phyloP scores from a whole-genome alignment of 2,888 invertebrate species.

The Athalia rosae region DNA sequence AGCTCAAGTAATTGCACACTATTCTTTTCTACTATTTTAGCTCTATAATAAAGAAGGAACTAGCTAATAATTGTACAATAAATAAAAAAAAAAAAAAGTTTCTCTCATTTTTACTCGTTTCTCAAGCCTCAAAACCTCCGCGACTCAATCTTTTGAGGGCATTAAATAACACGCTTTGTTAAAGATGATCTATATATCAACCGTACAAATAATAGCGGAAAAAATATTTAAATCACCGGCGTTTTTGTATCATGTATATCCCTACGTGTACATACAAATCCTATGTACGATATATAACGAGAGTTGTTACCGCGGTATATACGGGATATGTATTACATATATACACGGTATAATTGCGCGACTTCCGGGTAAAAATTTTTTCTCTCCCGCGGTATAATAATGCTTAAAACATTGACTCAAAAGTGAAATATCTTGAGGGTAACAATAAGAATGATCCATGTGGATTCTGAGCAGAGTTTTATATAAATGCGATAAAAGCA shows the following conservation, averaged over 20 bases:
- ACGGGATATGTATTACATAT: too few relatives aligned
- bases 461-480: background rate
- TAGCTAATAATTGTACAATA: constrained; percentile 25
- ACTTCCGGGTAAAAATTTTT: too few relatives aligned
- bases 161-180: too few relatives aligned
- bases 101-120: constrained; percentile 11
- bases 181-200: too few relatives aligned
- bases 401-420: background rate
- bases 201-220: too few relatives aligned
- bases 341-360: too few relatives aligned
- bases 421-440: background rate
- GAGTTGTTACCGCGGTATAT: too few relatives aligned
- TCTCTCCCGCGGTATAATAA: background rate
- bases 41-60: constrained; percentile 30
- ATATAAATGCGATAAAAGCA: constrained; percentile 29
- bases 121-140: background rate
- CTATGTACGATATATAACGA: too few relatives aligned
- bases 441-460: constrained; percentile 14
- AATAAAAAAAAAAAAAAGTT: constrained; percentile 7
- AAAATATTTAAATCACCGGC: too few relatives aligned
- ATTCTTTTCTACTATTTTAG: constrained; percentile 19
- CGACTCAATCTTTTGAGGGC: too few relatives aligned
- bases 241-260: too few relatives aligned
- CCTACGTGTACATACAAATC: too few relatives aligned
- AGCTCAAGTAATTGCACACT: constrained; percentile 31